Evolutionary conservation across 2,888 invertebrate species (phyloP).

Genomic region (Lepidocyrtinus sp.): DNA sequence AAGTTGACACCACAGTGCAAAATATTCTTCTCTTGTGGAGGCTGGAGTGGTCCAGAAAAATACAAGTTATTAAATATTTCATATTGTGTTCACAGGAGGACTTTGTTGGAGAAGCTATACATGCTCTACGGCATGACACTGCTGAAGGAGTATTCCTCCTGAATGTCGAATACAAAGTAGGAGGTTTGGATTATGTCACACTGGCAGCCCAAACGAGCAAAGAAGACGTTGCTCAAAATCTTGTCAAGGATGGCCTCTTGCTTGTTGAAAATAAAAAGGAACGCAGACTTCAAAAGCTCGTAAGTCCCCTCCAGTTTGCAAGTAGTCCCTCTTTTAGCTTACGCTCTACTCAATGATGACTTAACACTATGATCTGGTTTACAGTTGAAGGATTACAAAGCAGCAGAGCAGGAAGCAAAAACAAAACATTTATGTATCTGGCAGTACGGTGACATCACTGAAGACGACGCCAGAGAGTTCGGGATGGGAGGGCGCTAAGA

Average conservation of each 20-base stretch:
- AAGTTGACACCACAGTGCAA: too few relatives aligned
- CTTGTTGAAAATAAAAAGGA: constrained; percentile 87
- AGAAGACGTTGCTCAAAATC: constrained; percentile 82
- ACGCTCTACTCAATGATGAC: too few relatives aligned
- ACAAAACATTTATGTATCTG: constrained; percentile 91
- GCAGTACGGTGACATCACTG: constrained; percentile 99
- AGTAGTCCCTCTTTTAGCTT: too few relatives aligned
- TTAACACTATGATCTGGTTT: too few relatives aligned
- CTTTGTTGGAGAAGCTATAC: constrained; percentile 82
- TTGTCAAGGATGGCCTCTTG: constrained; percentile 89
- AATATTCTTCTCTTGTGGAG: too few relatives aligned
- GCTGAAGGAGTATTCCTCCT: constrained; percentile 84
- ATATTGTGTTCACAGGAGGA: too few relatives aligned
- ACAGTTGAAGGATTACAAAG: constrained; percentile 84
- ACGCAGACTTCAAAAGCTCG: constrained; percentile 83
- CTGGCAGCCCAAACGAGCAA: constrained; percentile 72
- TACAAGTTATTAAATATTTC: too few relatives aligned
- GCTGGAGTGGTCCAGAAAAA: neutral
- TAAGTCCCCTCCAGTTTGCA: constrained; percentile 72
- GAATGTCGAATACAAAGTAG: constrained; percentile 84
- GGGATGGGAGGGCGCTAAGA: constrained; percentile 73
- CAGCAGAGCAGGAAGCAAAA: constrained; percentile 90
- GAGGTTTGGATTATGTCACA: constrained; percentile 65
- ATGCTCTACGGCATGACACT: constrained; percentile 78
- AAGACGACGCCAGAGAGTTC: constrained; percentile 88